Evolutionary conservation across 2,113 vertebrate species (phyloP), one percentile per base, ranked within the genome.

Genomic region (Atherinomorus stipes): DNA sequence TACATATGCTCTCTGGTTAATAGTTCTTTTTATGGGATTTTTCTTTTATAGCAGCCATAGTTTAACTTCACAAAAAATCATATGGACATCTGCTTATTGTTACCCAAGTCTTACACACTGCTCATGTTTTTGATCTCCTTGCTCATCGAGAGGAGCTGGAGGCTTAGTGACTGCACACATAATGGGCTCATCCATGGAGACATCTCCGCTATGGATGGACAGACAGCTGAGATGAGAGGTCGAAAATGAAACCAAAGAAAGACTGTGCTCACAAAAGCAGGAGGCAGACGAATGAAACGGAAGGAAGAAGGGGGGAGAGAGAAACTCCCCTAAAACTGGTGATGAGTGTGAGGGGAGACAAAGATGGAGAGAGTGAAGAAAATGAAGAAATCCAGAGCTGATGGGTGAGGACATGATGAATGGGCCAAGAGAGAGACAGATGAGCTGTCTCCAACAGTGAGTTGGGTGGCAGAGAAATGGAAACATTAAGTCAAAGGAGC

Each of bases 351-450:
- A 59, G 18, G 62, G 22, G 64, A 80, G 87, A 84, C 78, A 85
- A 52, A 82, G 89, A 89, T 65, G 72, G 74, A 87, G 71, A 61
- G 85, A 84, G 70, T 58, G 28, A 25, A 75, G 64, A 84, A 86
- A 84, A 89, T 83, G 74, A 88, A 86, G 79, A 89, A 90, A 86
- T 47, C 67, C 73, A 66, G 72, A 84, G 88, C 50, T 81, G 84
- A 92, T 66, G 79, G 85, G 77, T 76, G 71, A 88, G 80, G 81
- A 78, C 83, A 82, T 90, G 91, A 91, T 90, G 84, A 80, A 91
- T 90, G 85, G 68, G 74, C 64, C 77, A 3, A 80, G 52, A 53
- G 52, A 64, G 81, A 89, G 80, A 84, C 82, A 84, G 76, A 89
- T 89, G 84, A 84, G 45, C 53, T 7, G 4, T 6, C 69, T 81